Percentiles rank a stretch among this genome's conserved stretches.
phyloP scores from a whole-genome alignment of 2,888 invertebrate species.

The Yponomeuta sedellus region DNA sequence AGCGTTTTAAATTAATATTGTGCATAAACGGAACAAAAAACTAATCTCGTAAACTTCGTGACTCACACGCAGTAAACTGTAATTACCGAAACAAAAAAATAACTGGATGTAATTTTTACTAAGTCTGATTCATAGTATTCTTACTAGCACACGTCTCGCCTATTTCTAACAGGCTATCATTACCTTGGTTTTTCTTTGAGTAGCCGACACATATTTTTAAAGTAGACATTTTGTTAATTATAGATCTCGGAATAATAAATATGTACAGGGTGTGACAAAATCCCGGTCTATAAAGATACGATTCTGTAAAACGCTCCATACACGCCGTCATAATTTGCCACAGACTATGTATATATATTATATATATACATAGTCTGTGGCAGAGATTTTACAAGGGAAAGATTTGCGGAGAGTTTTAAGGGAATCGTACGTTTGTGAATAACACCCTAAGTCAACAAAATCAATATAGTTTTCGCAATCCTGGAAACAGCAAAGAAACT shows the following conservation, averaged over 20 bases:
- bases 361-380: too few relatives aligned
- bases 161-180: constrained; percentile 12
- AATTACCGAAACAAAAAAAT: constrained; percentile 14
- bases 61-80: constrained; percentile 13
- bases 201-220: constrained; percentile 5
- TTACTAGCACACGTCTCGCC: neutral
- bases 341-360: too few relatives aligned
- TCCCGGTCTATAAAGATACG: too few relatives aligned
- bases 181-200: constrained; percentile 3
- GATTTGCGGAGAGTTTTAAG: too few relatives aligned
- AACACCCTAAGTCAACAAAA: too few relatives aligned
- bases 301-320: too few relatives aligned
- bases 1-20: neutral
- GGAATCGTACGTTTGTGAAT: too few relatives aligned
- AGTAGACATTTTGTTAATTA: neutral
- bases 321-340: too few relatives aligned
- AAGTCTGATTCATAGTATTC: constrained; percentile 11
- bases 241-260: neutral
- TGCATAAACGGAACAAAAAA: neutral
- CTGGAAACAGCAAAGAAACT: too few relatives aligned
- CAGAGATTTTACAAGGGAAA: too few relatives aligned
- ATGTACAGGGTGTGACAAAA: neutral
- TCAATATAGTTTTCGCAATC: too few relatives aligned
- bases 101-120: constrained; percentile 8
- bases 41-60: constrained; percentile 12